Base-by-base conservation (phyloP, 2,888 invertebrate genomes). In the Erebia palarica region DNA sequence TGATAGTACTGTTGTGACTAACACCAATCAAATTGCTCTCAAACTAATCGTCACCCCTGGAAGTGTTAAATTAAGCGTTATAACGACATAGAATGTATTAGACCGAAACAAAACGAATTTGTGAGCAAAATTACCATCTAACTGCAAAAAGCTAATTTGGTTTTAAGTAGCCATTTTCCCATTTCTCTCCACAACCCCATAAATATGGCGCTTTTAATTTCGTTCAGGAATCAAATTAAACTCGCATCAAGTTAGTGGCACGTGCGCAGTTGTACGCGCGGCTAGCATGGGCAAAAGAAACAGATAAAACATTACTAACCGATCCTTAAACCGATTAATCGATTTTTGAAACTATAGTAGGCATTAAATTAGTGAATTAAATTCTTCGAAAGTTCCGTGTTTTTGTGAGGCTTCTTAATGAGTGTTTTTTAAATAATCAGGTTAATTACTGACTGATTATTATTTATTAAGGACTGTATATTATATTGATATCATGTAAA, bases 151-250 rank as follows among this genome's bases (percentile, higher is more conserved):
- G 27, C 27, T 64, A 51, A 64, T 59, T 49, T n/a, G n/a, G 18
- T 36, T 27, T 36, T 49, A 49, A 59, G 36, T 13, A 65, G 60
- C 51, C n/a, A 16, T 64, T 82, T 82, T 81, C 82, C 84, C 80
- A 85, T 89, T 89, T 88, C 88, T 85, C 86, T 84, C 82, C 80
- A 9, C 82, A 87, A 86, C 84, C 84, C 85, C 88, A 90, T 90
- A 90, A 90, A 90, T 90, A 90, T 89, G 89, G 89, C 84, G 86
- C 86, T 88, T 89, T 90, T 89, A 89, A 91, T 91, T 91, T 88
- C 82, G 86, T 86, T 86, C 86, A 81, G 86, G 88, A 89, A 89
- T 90, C 87, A 89, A 89, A 91, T 91, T 88, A 87, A 83, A 90
- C 86, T 89, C 90, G 87, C 89, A 88, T 89, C 86, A 90, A 86